These are phyloP conservation scores for Apogon hyalosoma DNA, from an alignment of 2,797 vertebrate genomes.

Conservation along the genomic window DNA sequence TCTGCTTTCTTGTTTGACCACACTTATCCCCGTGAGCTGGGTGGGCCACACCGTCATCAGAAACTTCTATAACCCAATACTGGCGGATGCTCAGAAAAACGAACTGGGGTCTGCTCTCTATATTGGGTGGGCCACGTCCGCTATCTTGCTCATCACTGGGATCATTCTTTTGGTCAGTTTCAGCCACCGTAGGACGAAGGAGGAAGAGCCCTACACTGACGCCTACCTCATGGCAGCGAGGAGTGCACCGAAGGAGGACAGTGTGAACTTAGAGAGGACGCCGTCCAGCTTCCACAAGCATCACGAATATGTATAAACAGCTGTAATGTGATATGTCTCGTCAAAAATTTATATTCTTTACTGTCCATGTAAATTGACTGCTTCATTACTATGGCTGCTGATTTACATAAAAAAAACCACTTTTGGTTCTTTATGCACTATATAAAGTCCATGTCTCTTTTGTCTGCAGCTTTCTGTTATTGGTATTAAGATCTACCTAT, in stretches of 20 bases:
- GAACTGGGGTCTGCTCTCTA: slow-evolving; percentile 91
- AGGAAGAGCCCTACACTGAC: slow-evolving; percentile 50
- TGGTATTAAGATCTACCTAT: too few species aligned
- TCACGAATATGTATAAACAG: slow-evolving; percentile 85
- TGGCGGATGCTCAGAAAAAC: slow-evolving; percentile 82
- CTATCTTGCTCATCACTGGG: slow-evolving; percentile 79
- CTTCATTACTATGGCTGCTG: not conserved
- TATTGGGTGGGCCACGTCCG: slow-evolving; percentile 87
- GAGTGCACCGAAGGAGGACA: slow-evolving; percentile 5
- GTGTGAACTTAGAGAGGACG: slow-evolving; percentile 28
- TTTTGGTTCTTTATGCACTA: not conserved
- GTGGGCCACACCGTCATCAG: slow-evolving; percentile 80
- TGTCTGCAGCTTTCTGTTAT: not conserved
- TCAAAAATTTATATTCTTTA: not conserved
- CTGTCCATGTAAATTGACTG: not conserved
- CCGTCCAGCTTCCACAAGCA: slow-evolving; percentile 76
- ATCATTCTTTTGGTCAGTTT: slow-evolving; percentile 82
- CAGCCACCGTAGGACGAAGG: slow-evolving; percentile 65
- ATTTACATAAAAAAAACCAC: not conserved
- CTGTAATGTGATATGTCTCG: not conserved
- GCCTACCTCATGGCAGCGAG: not conserved
- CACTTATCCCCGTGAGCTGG: slow-evolving; percentile 88
- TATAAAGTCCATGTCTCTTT: not conserved
- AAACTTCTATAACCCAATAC: slow-evolving; percentile 84
- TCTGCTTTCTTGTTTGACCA: slow-evolving; percentile 79